Conservation (phyloP, 2,113 vertebrate species). For the Lonchura striata region DNA sequence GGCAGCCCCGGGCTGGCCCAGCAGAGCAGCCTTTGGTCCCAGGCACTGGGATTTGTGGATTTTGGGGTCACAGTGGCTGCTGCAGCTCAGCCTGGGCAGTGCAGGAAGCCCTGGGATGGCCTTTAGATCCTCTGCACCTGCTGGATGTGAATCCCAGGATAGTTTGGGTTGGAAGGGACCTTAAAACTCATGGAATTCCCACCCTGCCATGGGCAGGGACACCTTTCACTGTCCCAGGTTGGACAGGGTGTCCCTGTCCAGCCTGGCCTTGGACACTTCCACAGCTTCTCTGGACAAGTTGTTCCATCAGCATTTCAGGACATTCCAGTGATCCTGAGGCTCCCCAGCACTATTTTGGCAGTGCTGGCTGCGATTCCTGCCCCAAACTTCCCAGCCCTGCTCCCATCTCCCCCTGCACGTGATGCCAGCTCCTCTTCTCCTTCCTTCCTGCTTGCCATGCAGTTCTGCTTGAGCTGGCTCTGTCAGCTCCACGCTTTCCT, state of each 20-base stretch:
- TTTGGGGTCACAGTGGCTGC: neutral
- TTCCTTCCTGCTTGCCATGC: neutral
- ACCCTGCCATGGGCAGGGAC: neutral
- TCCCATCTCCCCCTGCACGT: neutral
- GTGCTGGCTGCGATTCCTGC: neutral
- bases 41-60: neutral
- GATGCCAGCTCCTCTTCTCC: neutral
- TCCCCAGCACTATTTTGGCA: neutral
- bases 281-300: neutral
- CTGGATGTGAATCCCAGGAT: neutral
- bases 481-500: neutral
- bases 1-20: neutral
- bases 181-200: neutral
- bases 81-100: neutral
- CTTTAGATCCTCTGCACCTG: rapidly evolving
- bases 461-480: neutral
- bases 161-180: neutral
- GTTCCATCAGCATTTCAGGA: neutral
- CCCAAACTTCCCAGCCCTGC: neutral
- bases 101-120: neutral
- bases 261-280: rapidly evolving
- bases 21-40: neutral
- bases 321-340: rapidly evolving
- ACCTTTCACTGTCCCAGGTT: rapidly evolving
- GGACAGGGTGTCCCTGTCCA: no score